Evolutionary conservation across 2,113 vertebrate species (phyloP).

Genomic region (Drymodes brunneopygia): DNA sequence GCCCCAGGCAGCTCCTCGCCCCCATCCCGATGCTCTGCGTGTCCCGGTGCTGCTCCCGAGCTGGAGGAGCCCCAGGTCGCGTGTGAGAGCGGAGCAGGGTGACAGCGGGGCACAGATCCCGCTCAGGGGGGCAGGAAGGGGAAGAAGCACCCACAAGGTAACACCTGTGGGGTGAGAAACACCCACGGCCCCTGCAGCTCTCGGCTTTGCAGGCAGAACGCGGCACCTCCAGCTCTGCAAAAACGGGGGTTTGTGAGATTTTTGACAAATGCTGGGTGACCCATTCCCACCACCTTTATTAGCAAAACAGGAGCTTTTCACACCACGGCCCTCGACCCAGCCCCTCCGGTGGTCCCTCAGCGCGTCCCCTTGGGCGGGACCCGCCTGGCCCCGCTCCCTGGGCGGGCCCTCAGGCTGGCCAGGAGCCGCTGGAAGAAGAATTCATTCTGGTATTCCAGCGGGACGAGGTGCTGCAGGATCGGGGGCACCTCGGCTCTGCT

Average conservation of each 20-base stretch:
- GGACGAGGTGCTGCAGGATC: slow-evolving; percentile 10
- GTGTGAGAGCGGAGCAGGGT: not conserved
- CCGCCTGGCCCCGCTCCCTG: rapidly evolving
- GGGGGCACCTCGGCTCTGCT: not conserved
- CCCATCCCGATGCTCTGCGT: not conserved
- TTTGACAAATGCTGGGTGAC: rapidly evolving
- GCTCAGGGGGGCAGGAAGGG: not conserved
- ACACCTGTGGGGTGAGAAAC: not conserved
- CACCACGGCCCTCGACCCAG: rapidly evolving
- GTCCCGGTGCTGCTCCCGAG: not conserved
- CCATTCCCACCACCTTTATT: not conserved
- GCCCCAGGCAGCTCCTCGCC: not conserved
- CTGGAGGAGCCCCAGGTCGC: rapidly evolving
- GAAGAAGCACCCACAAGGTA: not conserved
- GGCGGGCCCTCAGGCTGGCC: not conserved
- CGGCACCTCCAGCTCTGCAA: rapidly evolving
- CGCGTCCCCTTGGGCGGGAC: not conserved
- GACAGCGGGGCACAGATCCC: rapidly evolving
- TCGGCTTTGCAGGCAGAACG: not conserved
- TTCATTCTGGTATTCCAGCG: not conserved
- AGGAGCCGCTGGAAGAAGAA: slow-evolving; percentile 44
- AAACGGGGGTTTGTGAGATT: rapidly evolving
- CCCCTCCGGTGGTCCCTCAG: not conserved
- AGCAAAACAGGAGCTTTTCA: not conserved
- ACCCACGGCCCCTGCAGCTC: rapidly evolving